These are phyloP conservation scores for Lepisosteus oculatus DNA, from an alignment of 2,113 vertebrate species.

Conservation along the genomic window DNA sequence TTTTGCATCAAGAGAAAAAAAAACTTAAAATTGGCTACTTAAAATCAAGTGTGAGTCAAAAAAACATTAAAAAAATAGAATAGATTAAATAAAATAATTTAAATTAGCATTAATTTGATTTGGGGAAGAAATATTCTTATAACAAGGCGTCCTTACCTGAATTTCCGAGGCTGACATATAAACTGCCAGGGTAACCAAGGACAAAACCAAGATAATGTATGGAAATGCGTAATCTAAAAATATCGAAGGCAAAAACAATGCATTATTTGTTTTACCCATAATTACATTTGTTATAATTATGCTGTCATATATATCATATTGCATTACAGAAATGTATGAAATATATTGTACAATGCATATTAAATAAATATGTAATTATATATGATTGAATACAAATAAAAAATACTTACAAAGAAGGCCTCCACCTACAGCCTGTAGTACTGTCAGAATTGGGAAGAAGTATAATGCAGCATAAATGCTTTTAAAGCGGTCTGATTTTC, in stretches of 20 bases:
- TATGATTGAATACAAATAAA: not conserved
- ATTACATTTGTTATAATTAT: too few species aligned
- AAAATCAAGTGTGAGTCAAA: not conserved
- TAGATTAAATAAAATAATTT: not conserved
- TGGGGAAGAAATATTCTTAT: not conserved
- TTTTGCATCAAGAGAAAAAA: not conserved
- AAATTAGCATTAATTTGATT: not conserved
- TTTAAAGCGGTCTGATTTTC: slow-evolving; percentile 92
- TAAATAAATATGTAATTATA: not conserved
- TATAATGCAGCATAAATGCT: slow-evolving; percentile 96
- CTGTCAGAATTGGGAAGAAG: slow-evolving; percentile 93
- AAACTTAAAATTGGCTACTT: too few species aligned
- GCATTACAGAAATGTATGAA: too few species aligned
- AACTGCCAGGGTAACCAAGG: slow-evolving; percentile 89
- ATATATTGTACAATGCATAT: not conserved
- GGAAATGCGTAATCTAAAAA: slow-evolving; percentile 92
- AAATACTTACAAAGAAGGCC: slow-evolving; percentile 88
- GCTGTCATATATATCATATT: too few species aligned
- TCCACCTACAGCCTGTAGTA: slow-evolving; percentile 92
- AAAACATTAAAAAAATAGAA: not conserved
- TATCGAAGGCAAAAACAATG: not conserved
- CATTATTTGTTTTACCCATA: not conserved
- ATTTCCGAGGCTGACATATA: slow-evolving; percentile 98
- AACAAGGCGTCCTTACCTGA: slow-evolving; percentile 70
- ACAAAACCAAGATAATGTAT: slow-evolving; percentile 91